Conservation (phyloP, 1,140 invertebrate genomes). For the Spodoptera frugiperda region DNA sequence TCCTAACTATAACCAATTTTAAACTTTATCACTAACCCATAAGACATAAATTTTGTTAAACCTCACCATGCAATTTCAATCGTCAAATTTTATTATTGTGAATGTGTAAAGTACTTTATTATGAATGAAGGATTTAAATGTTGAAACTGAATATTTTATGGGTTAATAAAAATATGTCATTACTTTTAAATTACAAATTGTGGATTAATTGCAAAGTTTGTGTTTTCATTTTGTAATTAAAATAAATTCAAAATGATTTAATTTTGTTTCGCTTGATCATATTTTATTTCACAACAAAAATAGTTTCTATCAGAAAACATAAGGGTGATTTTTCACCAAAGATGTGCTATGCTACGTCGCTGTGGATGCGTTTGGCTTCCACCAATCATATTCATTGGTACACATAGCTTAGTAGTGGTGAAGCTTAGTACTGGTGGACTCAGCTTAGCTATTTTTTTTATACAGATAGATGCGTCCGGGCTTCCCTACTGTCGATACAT, state of each 20-base stretch:
- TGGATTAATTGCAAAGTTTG: neutral
- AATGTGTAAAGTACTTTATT: conserved; percentile 47
- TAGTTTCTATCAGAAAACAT: too few species aligned
- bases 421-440: too few species aligned
- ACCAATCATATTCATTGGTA: too few species aligned
- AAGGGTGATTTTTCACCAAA: too few species aligned
- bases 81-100: conserved; percentile 53
- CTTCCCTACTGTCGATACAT: too few species aligned
- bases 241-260: neutral
- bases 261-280: neutral
- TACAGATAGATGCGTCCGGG: too few species aligned
- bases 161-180: conserved; percentile 37
- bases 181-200: neutral
- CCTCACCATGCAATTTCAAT: conserved; percentile 31
- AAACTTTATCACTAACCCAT: conserved; percentile 7
- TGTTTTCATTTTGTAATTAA: conserved; percentile 10
- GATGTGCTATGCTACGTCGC: too few species aligned
- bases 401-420: too few species aligned
- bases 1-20: conserved; percentile 32
- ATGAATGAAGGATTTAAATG: conserved; percentile 21
- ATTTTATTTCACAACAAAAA: too few species aligned
- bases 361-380: too few species aligned
- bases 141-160: conserved; percentile 36
- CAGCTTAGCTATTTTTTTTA: too few species aligned
- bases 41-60: conserved; percentile 41